Evolutionary conservation across 2,888 invertebrate genomes (phyloP), one percentile per base, ranked within the genome.

Genomic region (Paralinhomoeus sp.): DNA sequence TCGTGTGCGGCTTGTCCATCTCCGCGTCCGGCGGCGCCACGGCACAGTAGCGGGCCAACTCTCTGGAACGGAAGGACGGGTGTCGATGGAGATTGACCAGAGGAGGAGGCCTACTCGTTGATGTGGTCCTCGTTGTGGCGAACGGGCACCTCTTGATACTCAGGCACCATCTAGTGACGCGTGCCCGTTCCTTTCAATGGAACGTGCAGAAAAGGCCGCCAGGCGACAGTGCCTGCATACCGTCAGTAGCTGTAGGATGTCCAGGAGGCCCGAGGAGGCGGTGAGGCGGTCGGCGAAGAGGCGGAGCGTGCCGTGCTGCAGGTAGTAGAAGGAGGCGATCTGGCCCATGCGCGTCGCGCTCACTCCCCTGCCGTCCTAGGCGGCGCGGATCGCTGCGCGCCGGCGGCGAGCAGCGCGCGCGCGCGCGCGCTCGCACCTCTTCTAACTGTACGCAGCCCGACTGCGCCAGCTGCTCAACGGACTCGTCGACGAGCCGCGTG

Each of bases 291-390:
- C 71, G 38, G 74, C 68, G 61, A 97, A 82, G 64, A 80, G 77
- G 38, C 76, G 72, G 72, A 93, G 78, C 0, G 89, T 91, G 54
- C 76, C 75, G 66, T 93, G 79, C 0, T 82, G 80, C 24, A 99
- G 68, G 64, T 99, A 99, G 69, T 97, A 99, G 64, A 79, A 93
- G 0, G 93, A 91, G 1, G 89, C 77, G 47, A 99, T 82, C 45
- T 81, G 74, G 1, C 93, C 97, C 69, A 82, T 75, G 55, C 84
- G 78, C 0, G 82, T 81, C 9, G 69, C 64, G 57, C 66, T 57
- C 64, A 72, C 62, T 55, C 66, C 70, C 43, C 72, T 68, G 44
- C 71, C 66, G 59, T 77, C 75, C 75, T 77, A 54, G 35, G 39
- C 12, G 12, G 27, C 12, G 27, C 12, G 12, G 12, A 9, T 9